Percentiles rank a stretch among this genome's conserved stretches.
Conservation (phyloP, 2,797 vertebrate genomes). For the Urocyon cinereoargenteus region DNA sequence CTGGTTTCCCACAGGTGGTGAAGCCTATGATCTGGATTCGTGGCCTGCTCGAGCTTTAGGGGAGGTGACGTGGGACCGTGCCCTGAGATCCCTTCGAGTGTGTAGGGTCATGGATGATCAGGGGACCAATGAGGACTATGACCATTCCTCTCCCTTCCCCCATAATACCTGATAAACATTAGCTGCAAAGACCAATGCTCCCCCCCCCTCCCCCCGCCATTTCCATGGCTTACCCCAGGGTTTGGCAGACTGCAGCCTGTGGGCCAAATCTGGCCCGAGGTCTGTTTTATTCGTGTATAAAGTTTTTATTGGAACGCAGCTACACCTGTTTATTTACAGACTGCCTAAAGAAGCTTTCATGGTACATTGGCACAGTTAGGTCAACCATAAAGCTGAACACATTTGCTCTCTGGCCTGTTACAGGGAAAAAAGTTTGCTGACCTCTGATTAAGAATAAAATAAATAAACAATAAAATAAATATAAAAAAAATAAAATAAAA, state of each 20-base stretch:
- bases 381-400: neutral
- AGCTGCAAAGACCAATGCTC: neutral
- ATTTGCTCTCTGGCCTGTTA: neutral
- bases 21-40: neutral
- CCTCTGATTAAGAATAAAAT: neutral
- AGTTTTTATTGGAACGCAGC: conserved; percentile 48
- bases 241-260: too few relatives aligned
- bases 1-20: neutral
- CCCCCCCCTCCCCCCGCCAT: fast-evolving
- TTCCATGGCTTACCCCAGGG: neutral
- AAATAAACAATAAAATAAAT: too few relatives aligned
- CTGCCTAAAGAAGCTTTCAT: neutral
- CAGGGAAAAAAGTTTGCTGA: neutral
- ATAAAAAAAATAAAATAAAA: neutral
- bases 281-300: conserved; percentile 34
- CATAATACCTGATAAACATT: neutral
- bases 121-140: neutral
- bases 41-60: neutral
- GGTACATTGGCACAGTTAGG: neutral
- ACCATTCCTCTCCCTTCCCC: neutral
- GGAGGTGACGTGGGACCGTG: neutral
- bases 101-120: fast-evolving
- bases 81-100: neutral
- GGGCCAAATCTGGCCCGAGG: neutral
- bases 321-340: neutral